These are phyloP conservation scores for Petrocephalus microphthalmus DNA, from an alignment of 2,113 vertebrate genomes.

Conservation along the genomic window DNA sequence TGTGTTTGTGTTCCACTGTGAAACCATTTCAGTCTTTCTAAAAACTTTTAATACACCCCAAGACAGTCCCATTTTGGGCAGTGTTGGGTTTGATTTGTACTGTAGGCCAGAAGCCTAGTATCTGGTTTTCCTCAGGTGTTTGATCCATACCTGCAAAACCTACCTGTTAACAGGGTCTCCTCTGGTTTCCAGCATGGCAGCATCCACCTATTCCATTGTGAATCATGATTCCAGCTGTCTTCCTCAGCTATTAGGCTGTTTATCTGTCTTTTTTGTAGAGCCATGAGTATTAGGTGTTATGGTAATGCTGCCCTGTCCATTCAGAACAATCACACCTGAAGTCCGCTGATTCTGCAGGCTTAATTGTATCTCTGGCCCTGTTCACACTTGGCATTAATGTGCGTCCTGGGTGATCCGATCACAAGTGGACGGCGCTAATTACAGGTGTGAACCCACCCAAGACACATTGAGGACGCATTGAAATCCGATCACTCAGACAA, in stretches of 20 bases:
- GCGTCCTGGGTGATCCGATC: too few species aligned
- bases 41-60: neutral
- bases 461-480: too few species aligned
- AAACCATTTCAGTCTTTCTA: neutral
- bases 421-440: too few species aligned
- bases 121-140: neutral
- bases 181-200: neutral
- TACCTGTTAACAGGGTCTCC: neutral
- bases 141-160: neutral
- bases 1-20: neutral
- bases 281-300: neutral
- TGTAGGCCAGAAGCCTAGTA: neutral
- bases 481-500: too few species aligned
- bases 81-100: neutral
- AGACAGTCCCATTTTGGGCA: neutral
- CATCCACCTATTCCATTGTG: neutral
- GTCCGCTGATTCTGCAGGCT: neutral
- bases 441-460: too few species aligned
- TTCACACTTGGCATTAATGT: too few species aligned
- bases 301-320: neutral
- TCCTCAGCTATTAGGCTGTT: neutral
- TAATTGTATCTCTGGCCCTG: neutral
- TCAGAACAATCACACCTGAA: neutral
- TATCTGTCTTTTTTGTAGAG: neutral
- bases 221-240: neutral